A percentile compares a stretch with the other conserved stretches of the same genome.
phyloP scores from a whole-genome alignment of 2,797 vertebrate genomes.

The Micromesistius poutassou region DNA sequence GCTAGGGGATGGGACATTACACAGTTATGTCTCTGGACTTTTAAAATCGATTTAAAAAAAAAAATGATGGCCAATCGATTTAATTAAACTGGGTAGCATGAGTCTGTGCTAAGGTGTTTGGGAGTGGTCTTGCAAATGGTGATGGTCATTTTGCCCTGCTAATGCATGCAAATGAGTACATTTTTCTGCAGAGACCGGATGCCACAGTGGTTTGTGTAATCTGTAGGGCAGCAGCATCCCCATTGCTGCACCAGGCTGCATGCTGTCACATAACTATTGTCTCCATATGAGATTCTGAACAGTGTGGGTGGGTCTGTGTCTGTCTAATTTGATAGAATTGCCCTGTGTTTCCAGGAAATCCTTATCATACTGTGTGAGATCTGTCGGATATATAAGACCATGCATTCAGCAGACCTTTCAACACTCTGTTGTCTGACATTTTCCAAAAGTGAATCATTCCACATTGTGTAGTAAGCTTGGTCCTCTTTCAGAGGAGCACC shows the following conservation, averaged over 20 bases:
- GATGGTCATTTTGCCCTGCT: background rate
- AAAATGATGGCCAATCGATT: too few species aligned
- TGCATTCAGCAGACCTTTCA: background rate
- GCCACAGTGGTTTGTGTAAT: slow-evolving; percentile 13
- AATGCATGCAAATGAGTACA: background rate
- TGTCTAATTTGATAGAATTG: background rate
- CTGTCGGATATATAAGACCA: background rate
- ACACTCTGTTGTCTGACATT: background rate
- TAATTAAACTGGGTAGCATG: background rate
- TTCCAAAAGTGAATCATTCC: background rate
- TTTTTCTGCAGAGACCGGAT: background rate
- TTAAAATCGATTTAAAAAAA: too few species aligned
- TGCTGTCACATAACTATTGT: background rate
- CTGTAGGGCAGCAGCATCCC: background rate
- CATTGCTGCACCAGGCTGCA: background rate
- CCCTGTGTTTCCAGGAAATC: background rate
- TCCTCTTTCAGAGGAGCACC: background rate
- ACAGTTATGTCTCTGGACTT: background rate
- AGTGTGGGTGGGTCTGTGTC: background rate
- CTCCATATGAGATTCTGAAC: background rate
- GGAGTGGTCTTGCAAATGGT: background rate
- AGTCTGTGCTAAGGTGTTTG: background rate
- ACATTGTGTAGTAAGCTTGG: background rate
- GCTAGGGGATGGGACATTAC: background rate
- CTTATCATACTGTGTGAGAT: background rate